Conservation (phyloP, 2,797 vertebrate species). For the Parauchenoglanis ngamensis region DNA sequence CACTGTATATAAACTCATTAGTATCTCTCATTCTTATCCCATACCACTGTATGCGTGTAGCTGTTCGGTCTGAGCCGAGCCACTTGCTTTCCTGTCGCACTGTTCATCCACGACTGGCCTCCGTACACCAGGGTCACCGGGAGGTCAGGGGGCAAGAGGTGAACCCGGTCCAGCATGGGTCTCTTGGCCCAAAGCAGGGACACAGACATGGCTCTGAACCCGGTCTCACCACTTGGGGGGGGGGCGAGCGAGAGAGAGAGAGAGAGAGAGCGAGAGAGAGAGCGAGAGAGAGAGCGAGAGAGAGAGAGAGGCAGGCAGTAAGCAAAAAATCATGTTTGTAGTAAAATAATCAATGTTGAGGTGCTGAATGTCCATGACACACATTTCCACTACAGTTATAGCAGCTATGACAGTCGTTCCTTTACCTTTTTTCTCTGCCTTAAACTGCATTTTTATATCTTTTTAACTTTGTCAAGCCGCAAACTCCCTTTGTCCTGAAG, state of each 20-base stretch:
- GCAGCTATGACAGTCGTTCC: not conserved
- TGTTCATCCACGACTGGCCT: conserved; percentile 85
- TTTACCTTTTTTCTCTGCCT: not conserved
- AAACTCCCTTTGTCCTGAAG: not conserved
- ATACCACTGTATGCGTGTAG: conserved; percentile 79
- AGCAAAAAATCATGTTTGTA: not conserved
- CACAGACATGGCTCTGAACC: conserved; percentile 85
- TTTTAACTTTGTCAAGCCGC: no score
- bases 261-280: not conserved
- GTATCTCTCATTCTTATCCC: not conserved
- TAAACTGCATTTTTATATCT: not conserved
- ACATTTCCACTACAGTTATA: not conserved
- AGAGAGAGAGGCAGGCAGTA: not conserved
- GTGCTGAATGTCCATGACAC: not conserved
- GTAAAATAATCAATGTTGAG: not conserved
- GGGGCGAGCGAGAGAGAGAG: not conserved
- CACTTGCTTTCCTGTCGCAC: conserved; percentile 78
- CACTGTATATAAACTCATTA: no score
- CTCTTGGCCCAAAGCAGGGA: conserved; percentile 88
- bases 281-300: not conserved
- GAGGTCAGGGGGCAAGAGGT: conserved; percentile 78
- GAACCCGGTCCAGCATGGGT: conserved; percentile 88
- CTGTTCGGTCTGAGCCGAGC: conserved; percentile 72
- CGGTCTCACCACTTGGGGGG: conserved; percentile 83
- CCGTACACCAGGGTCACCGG: conserved; percentile 88